Base-by-base conservation (phyloP, 37 sponge, comb jelly and placozoan species). In the Tethya wilhelma region DNA sequence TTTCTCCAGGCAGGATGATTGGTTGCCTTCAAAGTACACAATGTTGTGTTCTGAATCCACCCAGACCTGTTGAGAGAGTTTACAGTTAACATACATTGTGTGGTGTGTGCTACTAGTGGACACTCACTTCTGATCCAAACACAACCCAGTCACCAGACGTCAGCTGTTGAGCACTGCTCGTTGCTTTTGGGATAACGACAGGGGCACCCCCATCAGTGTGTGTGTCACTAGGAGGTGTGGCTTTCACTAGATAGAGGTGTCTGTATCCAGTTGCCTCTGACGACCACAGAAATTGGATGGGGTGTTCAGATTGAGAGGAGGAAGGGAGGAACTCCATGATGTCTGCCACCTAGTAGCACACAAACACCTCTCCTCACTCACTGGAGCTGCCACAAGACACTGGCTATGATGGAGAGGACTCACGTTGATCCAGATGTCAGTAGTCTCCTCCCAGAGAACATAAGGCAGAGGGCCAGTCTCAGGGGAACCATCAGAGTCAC, bases 1-100 rank as follows among this genome's bases (percentile, higher is more conserved):
- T 65, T 73, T 78, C 31, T 94, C 95, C 38, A 90, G 59, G 44
- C 71, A 71, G 1, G 85, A 79, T 42, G 41, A 74, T 28, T 26
- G 39, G 40, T 79, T 89, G 60, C 71, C 95, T 67, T 75, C 55
- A 78, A 90, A 94, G 56, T 80, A 94, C 38, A 94, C 78, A 36
- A 87, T 44, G n/a, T 79, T 31, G 4, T 38, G 59, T 44, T 75
- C 65, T 25, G 63, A 45, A 39, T 90, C 82, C 38, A 90, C 65
- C 91, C 95, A 94, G 2, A 94, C 56, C 85, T 88, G 17, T 22
- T 44, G 43, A 28, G 5, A 71, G 19, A 22, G 42, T 44, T 4
- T 17, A 62, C 42, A 38, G 7, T 9, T 36, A 8, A 38, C 40
- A 62, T 62, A 8, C 8, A 36, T 31, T 17, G 29, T 67, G 34